phyloP scores from a whole-genome alignment of 2,797 vertebrate species.

The Ctenosaura bakeri region DNA sequence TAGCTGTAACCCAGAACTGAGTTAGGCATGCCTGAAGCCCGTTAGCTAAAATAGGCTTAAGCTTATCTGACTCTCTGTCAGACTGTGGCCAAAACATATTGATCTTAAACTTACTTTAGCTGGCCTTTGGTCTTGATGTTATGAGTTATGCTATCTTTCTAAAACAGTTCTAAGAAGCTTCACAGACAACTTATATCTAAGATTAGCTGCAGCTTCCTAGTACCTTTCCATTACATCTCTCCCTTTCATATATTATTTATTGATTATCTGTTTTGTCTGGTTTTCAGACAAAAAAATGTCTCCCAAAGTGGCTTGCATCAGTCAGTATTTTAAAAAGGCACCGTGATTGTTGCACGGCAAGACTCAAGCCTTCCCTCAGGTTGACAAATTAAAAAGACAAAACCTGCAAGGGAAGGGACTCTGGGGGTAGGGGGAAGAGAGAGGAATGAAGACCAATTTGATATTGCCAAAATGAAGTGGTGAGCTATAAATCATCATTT shows the following conservation, averaged over 20 bases:
- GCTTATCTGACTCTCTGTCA: not conserved
- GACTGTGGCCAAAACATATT: slow-evolving; percentile 5
- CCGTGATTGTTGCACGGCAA: not conserved
- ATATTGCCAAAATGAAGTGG: not conserved
- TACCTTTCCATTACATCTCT: not conserved
- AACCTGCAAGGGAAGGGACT: not conserved
- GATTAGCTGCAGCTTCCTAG: not conserved
- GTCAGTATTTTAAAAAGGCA: not conserved
- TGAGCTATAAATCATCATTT: not conserved
- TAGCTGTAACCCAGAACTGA: not conserved
- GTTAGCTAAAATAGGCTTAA: not conserved
- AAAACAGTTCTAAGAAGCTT: slow-evolving; percentile 3
- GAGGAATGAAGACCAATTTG: not conserved
- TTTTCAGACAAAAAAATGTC: not conserved
- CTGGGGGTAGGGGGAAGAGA: too few relatives aligned
- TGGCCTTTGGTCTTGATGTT: not conserved
- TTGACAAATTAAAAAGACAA: not conserved
- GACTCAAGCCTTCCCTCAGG: not conserved
- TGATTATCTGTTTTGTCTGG: not conserved
- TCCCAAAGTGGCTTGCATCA: not conserved
- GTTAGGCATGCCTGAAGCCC: not conserved
- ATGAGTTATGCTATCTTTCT: not conserved
- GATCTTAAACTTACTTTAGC: not conserved
- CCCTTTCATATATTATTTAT: not conserved
- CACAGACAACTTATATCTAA: not conserved